phyloP scores from a whole-genome alignment of 1,140 invertebrate genomes.

The Caenorhabditis inopinata region DNA sequence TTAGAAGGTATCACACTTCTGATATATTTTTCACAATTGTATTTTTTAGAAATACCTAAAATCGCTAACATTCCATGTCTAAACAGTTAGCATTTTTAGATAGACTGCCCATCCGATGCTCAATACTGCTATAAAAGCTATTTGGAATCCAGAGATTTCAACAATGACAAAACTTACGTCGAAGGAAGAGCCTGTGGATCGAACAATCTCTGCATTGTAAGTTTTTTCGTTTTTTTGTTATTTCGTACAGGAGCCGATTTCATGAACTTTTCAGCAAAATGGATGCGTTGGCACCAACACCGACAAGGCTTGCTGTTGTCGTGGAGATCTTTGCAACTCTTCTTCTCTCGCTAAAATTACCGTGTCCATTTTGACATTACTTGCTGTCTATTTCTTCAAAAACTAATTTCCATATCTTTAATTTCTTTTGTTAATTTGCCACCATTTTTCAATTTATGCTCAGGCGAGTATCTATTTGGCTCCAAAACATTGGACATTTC shows the following conservation, averaged over 20 bases:
- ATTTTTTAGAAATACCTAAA: too few relatives aligned
- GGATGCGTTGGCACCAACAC: slow-evolving; percentile 28
- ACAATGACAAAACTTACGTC: slow-evolving; percentile 7
- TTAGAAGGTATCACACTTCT: too few relatives aligned
- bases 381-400: slow-evolving; percentile 12
- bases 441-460: neutral
- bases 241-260: too few relatives aligned
- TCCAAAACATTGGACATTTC: neutral
- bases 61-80: too few relatives aligned
- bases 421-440: neutral
- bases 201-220: slow-evolving; percentile 23
- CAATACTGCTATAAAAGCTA: slow-evolving; percentile 35
- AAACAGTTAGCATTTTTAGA: neutral
- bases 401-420: neutral
- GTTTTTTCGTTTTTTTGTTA: neutral
- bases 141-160: slow-evolving; percentile 26
- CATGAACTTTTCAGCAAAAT: slow-evolving; percentile 32
- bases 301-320: slow-evolving; percentile 36
- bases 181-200: slow-evolving; percentile 33
- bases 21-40: too few relatives aligned
- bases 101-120: slow-evolving; percentile 34
- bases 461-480: slow-evolving; percentile 9
- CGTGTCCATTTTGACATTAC: neutral
- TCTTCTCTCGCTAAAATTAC: slow-evolving; percentile 5
- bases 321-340: slow-evolving; percentile 32